A percentile compares a stretch with the other conserved stretches of the same genome.
phyloP scores from a whole-genome alignment of 1,140 invertebrate genomes.

The Pomacea maculata region DNA sequence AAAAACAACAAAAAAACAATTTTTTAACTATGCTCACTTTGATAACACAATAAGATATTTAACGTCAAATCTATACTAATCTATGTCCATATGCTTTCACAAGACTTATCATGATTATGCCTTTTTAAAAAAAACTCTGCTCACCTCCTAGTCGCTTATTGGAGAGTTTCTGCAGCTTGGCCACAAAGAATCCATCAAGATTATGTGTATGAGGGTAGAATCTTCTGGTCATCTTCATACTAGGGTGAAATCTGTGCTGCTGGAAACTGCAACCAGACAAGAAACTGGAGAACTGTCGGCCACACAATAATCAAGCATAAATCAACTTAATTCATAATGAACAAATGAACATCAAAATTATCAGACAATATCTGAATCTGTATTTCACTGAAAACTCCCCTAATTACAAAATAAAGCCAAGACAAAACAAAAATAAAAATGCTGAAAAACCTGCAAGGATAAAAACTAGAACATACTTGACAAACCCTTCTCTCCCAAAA shows the following conservation, averaged over 20 bases:
- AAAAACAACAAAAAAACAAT: too few species aligned
- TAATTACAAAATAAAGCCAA: not conserved
- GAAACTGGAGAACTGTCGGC: conserved; percentile 1
- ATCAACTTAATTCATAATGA: not conserved
- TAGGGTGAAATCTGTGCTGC: conserved; percentile 60
- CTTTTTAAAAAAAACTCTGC: conserved; percentile 8
- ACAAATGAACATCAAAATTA: not conserved
- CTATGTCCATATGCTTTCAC: too few species aligned
- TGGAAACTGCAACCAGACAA: conserved; percentile 56
- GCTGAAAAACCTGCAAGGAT: not conserved
- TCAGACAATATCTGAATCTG: not conserved
- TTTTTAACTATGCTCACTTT: too few species aligned
- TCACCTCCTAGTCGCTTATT: conserved; percentile 72
- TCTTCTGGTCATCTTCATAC: conserved; percentile 45
- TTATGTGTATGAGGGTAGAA: conserved; percentile 70
- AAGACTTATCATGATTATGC: too few species aligned
- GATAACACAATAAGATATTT: too few species aligned
- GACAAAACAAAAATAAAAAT: not conserved
- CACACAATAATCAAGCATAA: not conserved
- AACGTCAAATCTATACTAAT: too few species aligned
- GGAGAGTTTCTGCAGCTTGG: conserved; percentile 96
- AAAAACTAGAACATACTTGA: conserved; percentile 71
- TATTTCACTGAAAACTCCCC: not conserved
- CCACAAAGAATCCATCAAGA: conserved; percentile 99
- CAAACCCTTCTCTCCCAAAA: conserved; percentile 95